Percentiles rank a stretch among this genome's conserved stretches.
These are phyloP conservation scores for Neodiprion lecontei DNA, from an alignment of 1,140 invertebrate genomes.

Conservation along the genomic window DNA sequence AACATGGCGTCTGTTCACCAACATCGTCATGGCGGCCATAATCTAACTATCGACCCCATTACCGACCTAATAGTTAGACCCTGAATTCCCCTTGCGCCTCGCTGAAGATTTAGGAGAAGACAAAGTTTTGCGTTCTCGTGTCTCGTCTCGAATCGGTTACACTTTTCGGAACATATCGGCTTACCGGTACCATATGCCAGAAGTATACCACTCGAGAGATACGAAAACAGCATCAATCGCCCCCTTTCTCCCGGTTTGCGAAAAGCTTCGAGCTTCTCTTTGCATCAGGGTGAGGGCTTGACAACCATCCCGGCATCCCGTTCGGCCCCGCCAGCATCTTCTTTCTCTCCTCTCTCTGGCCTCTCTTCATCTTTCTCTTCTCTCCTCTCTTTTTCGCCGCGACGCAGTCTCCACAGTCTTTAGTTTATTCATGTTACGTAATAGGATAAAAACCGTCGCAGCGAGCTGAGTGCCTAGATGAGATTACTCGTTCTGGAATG, in stretches of 20 bases:
- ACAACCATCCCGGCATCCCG: conserved; percentile 25
- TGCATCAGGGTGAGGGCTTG: background rate
- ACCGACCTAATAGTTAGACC: too few species aligned
- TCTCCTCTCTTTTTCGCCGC: conserved; percentile 21
- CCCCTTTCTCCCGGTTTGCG: too few species aligned
- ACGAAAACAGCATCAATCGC: background rate
- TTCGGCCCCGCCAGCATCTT: conserved; percentile 30
- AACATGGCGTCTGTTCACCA: too few species aligned
- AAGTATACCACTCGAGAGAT: background rate
- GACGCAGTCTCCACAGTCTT: conserved; percentile 48
- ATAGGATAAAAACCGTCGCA: conserved; percentile 62
- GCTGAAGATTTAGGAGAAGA: background rate
- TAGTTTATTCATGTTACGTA: conserved; percentile 63
- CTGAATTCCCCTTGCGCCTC: too few species aligned
- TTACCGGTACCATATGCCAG: background rate
- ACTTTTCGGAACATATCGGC: conserved; percentile 1
- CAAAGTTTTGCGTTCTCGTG: background rate
- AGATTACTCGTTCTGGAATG: conserved; percentile 54
- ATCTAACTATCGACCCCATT: too few species aligned
- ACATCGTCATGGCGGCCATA: too few species aligned
- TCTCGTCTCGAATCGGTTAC: background rate
- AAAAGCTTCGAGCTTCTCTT: background rate
- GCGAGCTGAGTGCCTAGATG: conserved; percentile 56
- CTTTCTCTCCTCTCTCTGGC: conserved; percentile 6
- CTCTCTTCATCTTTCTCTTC: conserved; percentile 13